Base-by-base conservation (phyloP, 2,888 invertebrate genomes). In the Dicranocentrus wangi region DNA sequence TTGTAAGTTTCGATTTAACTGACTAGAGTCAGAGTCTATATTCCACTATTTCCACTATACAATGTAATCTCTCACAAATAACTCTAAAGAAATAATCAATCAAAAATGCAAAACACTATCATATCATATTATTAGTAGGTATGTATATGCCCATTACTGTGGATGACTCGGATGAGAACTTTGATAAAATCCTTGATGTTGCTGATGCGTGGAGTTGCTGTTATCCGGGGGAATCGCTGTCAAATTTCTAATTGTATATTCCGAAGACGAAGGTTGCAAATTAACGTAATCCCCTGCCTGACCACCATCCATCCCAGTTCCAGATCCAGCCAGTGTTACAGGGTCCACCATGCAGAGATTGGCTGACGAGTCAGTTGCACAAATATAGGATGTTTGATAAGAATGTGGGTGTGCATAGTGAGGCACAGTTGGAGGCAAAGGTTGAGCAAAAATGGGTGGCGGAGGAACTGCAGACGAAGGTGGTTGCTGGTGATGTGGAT, bases 381-480 rank as follows among this genome's bases (percentile, higher is more conserved):
- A 76, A 2, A 69, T 39, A n/a, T 77, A 77, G 25, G 69, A 8
- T 13, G 68, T 68, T 39, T 69, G 77, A n/a, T 77, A 77, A 13
- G 28, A n/a, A 10, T 32, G 42, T n/a, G 69, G 17, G 51, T 77
- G 77, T 3, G 51, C 39, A 27, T 77, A 77, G 15, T 68, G 76
- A 15, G 68, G 68, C 2, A 60, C 8, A 5, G 42, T 25, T 23
- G 25, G 43, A n/a, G 15, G 66, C 3, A 66, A 23, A 25, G 23
- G 23, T 17, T 51, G 51, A 51, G 51, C 70, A 47, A 60, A 76
- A n/a, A 70, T 58, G 1, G 66, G 28, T 17, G 32, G 69, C 27
- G 70, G 68, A 15, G 65, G 15, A 43, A 82, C 25, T 55, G 47
- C 1, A 21, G 15, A 8, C 5, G 39, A 8, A 39, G 39, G 13